phyloP scores from a whole-genome alignment of 2,113 vertebrate species.

The Halichoerus grypus region DNA sequence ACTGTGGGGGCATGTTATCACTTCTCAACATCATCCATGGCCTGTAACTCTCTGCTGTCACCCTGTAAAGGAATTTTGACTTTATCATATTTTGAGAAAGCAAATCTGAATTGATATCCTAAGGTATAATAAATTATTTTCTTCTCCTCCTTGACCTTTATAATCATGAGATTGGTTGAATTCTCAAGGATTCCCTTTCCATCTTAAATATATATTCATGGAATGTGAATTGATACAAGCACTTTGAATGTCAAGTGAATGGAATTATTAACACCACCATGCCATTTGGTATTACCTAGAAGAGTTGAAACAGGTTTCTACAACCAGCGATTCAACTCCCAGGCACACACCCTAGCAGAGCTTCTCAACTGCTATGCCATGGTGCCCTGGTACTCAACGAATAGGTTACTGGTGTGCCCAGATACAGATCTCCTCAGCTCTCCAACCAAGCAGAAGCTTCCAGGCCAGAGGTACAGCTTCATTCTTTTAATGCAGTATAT shows the following conservation, averaged over 20 bases:
- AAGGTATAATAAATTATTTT: background rate
- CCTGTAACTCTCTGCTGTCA: background rate
- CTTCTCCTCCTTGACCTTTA: background rate
- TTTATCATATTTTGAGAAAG: slow-evolving; percentile 23
- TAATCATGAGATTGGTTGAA: slow-evolving; percentile 21
- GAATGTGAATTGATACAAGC: background rate
- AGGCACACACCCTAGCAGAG: background rate
- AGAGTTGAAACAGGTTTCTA: background rate
- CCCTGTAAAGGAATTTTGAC: slow-evolving; percentile 4
- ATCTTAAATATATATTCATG: background rate
- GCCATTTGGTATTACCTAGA: background rate
- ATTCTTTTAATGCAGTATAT: background rate
- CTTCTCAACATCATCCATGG: background rate
- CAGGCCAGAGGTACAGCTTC: background rate
- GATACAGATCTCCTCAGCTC: background rate
- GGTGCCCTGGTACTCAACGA: background rate
- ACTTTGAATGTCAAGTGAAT: background rate
- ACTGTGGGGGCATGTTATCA: background rate
- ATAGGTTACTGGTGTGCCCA: background rate
- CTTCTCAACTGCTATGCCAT: background rate
- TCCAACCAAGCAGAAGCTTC: background rate
- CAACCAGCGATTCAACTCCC: background rate
- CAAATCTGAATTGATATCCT: slow-evolving; percentile 43
- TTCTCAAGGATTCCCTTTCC: background rate
- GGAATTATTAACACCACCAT: background rate